phyloP scores from a whole-genome alignment of 2,797 vertebrate species.

The Megalops cyprinoides region DNA sequence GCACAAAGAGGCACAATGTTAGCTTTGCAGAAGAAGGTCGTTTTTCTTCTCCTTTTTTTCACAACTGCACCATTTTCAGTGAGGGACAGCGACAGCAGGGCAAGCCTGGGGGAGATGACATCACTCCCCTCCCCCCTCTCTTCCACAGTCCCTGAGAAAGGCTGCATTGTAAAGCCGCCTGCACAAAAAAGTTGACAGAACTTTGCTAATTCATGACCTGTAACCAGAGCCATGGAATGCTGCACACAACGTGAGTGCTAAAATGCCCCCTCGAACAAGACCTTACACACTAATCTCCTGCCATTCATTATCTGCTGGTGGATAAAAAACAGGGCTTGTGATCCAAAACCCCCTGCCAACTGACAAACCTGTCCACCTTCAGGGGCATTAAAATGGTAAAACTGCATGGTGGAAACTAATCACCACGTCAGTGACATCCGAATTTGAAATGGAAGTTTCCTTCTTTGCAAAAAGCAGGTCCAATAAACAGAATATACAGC shows the following conservation, averaged over 20 bases:
- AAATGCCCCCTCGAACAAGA: slow-evolving; percentile 1
- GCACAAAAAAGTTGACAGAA: slow-evolving; percentile 36
- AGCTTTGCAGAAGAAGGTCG: slow-evolving; percentile 33
- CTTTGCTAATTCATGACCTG: slow-evolving; percentile 35
- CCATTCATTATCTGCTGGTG: not conserved
- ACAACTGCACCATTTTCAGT: slow-evolving; percentile 45
- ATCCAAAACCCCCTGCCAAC: not conserved
- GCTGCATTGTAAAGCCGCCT: slow-evolving; percentile 47
- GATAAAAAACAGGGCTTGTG: not conserved
- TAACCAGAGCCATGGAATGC: slow-evolving; percentile 12
- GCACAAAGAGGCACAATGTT: slow-evolving; percentile 43
- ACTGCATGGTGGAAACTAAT: not conserved
- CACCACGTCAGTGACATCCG: not conserved
- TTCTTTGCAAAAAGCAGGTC: slow-evolving; percentile 14
- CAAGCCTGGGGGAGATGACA: slow-evolving; percentile 50
- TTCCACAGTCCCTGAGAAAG: slow-evolving; percentile 40
- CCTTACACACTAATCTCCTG: not conserved
- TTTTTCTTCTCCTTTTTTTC: slow-evolving; percentile 32
- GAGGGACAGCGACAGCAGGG: slow-evolving; percentile 44
- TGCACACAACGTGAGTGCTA: not conserved
- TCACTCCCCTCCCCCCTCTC: slow-evolving; percentile 44
- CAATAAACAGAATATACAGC: slow-evolving; percentile 5
- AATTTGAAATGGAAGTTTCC: slow-evolving; percentile 21
- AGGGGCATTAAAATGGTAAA: not conserved
- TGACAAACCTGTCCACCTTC: not conserved